A percentile compares a stretch with the other conserved stretches of the same genome.
Conservation (phyloP, 2,888 invertebrate species). For the Pyrrhosoma nymphula region DNA sequence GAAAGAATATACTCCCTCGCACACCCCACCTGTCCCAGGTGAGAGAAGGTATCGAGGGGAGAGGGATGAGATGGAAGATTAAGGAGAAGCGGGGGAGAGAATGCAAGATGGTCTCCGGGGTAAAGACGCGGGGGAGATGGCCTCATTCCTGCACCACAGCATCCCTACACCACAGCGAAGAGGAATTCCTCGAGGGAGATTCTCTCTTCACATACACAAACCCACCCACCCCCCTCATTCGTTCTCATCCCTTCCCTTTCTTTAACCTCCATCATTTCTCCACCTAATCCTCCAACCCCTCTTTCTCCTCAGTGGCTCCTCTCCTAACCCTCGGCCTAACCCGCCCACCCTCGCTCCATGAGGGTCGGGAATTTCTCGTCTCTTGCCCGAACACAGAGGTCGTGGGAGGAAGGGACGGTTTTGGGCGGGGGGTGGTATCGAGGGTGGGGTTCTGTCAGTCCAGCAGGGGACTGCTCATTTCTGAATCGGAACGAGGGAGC, state of each 20-base stretch:
- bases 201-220: neutral
- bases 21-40: conserved; percentile 14
- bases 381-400: neutral
- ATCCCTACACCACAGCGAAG: neutral
- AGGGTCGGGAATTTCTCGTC: conserved; percentile 16
- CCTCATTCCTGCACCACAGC: neutral
- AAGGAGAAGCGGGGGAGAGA: neutral
- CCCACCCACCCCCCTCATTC: neutral
- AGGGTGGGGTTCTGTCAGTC: neutral
- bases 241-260: neutral
- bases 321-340: neutral
- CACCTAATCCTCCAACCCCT: neutral
- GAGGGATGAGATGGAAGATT: neutral
- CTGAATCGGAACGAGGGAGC: conserved; percentile 28
- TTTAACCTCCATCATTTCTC: neutral
- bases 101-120: neutral
- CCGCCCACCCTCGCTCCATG: conserved; percentile 14
- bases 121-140: neutral
- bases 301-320: neutral
- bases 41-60: neutral
- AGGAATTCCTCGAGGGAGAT: neutral
- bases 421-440: neutral
- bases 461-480: neutral
- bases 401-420: neutral
- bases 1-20: neutral